These are phyloP conservation scores for Ginglymostoma cirratum DNA, from an alignment of 2,113 vertebrate species.

Conservation along the genomic window DNA sequence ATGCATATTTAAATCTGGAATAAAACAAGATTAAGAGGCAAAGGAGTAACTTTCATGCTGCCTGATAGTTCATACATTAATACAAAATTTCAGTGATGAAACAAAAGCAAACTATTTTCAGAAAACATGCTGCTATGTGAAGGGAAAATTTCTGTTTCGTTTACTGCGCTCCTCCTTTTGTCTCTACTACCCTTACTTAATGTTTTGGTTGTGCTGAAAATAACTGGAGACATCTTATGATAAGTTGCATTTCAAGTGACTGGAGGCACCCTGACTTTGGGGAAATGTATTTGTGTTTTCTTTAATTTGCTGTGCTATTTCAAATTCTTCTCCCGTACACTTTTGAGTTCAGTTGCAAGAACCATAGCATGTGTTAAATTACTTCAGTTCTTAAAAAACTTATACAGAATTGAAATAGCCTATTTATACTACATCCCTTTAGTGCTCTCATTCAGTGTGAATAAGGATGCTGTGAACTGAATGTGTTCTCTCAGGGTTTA, in stretches of 20 bases:
- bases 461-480: conserved; percentile 23
- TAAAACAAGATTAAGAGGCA: not conserved
- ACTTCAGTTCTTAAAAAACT: not conserved
- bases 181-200: not conserved
- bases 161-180: not conserved
- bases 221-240: not conserved
- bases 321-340: not conserved
- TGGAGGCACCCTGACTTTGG: not conserved
- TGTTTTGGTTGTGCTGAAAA: not conserved
- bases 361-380: not conserved
- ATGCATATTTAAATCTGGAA: not conserved
- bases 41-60: not conserved
- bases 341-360: not conserved
- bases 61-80: not conserved
- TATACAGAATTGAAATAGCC: conserved; percentile 8
- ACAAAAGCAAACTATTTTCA: not conserved
- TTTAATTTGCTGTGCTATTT: not conserved
- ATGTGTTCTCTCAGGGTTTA: conserved; percentile 31
- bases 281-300: not conserved
- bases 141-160: not conserved
- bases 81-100: not conserved
- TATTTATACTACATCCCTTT: conserved; percentile 28
- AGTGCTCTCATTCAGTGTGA: conserved; percentile 27
- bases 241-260: not conserved
- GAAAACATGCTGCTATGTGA: not conserved